Conservation (phyloP, 2,888 invertebrate species). For the Agrochola lychnidis region DNA sequence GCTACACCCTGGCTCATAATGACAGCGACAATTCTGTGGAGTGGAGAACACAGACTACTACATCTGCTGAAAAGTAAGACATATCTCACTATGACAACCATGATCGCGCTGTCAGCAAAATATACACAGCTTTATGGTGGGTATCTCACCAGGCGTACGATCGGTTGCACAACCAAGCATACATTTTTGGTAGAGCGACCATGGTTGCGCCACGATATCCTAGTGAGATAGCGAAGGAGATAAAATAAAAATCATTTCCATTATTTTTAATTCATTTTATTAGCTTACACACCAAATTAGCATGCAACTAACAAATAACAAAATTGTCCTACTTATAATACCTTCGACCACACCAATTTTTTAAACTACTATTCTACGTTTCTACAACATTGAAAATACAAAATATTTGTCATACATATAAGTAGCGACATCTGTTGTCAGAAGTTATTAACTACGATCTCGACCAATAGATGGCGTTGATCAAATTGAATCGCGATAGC, state of each 20-base stretch:
- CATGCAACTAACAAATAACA: constrained; percentile 84
- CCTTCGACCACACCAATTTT: constrained; percentile 54
- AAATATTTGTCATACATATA: constrained; percentile 30
- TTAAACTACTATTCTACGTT: constrained; percentile 49
- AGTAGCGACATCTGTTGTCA: constrained; percentile 51
- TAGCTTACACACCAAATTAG: constrained; percentile 76
- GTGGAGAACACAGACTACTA: not conserved
- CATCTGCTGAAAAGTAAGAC: not conserved
- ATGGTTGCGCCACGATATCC: no score
- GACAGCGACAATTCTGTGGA: not conserved
- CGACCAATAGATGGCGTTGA: constrained; percentile 46
- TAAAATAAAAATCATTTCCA: constrained; percentile 21
- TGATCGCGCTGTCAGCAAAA: no score
- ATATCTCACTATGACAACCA: no score
- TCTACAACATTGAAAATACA: constrained; percentile 26
- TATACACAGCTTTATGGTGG: no score
- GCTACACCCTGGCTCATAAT: no score
- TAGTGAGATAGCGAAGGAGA: no score
- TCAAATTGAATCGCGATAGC: constrained; percentile 4
- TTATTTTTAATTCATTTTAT: constrained; percentile 77
- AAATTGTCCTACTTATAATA: constrained; percentile 82
- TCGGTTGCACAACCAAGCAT: no score
- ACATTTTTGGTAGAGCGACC: no score
- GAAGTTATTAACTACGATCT: constrained; percentile 18
- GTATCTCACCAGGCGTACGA: no score